Percentiles rank a stretch among this genome's conserved stretches.
Conservation (phyloP, 2,113 vertebrate species). For the Anarrhichthys ocellatus region DNA sequence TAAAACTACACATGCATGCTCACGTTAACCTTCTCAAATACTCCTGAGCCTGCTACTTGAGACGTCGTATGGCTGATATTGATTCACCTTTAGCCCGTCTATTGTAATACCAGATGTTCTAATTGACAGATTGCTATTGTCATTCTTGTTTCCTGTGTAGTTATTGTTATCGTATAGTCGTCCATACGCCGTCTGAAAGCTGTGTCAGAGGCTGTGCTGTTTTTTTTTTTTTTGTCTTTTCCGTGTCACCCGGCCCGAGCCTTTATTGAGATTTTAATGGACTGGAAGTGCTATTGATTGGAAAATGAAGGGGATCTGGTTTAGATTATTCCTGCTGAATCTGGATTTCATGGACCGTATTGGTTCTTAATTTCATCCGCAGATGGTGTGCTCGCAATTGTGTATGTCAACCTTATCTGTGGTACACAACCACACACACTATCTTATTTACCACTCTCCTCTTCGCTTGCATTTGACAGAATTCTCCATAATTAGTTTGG, state of each 20-base stretch:
- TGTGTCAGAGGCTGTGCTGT: not conserved
- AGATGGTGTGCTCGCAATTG: constrained; percentile 28
- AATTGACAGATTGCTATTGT: constrained; percentile 32
- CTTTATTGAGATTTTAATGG: constrained; percentile 24
- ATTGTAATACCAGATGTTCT: constrained; percentile 45
- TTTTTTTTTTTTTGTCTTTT: constrained; percentile 22
- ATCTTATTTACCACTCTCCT: constrained; percentile 51
- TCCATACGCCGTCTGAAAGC: constrained; percentile 42
- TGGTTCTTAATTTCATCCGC: constrained; percentile 50
- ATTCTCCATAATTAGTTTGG: constrained; percentile 74
- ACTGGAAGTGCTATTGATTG: constrained; percentile 49
- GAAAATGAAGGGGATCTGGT: constrained; percentile 53
- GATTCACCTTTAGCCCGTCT: not conserved
- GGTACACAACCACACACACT: constrained; percentile 24
- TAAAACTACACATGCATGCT: not conserved
- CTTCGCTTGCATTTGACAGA: constrained; percentile 52
- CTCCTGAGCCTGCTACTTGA: not conserved
- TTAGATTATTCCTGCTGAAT: constrained; percentile 47
- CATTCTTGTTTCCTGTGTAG: constrained; percentile 10
- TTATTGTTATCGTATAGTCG: constrained; percentile 12
- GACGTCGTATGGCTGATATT: not conserved
- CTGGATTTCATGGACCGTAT: constrained; percentile 27
- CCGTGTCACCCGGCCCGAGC: constrained; percentile 1
- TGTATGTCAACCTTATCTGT: constrained; percentile 35
- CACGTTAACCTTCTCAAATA: not conserved